Conservation (phyloP, 1,140 invertebrate species). For the Triops longicaudatus region DNA sequence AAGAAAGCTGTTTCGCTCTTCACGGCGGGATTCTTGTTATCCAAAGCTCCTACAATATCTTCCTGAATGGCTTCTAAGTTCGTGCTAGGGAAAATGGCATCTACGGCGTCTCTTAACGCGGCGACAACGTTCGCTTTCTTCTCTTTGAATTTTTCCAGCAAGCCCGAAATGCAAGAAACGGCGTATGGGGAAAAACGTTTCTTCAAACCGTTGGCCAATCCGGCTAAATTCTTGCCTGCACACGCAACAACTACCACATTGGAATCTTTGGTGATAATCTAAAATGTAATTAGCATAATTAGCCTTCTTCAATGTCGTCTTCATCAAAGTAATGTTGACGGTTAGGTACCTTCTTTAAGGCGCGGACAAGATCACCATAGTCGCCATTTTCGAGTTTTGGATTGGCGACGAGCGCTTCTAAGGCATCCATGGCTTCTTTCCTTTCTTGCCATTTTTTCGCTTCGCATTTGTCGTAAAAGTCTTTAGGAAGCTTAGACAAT, state of each 20-base stretch:
- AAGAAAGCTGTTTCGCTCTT: constrained; percentile 89
- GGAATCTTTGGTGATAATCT: constrained; percentile 82
- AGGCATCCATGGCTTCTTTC: constrained; percentile 75
- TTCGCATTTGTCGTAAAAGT: constrained; percentile 91
- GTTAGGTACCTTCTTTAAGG: constrained; percentile 70
- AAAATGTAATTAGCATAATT: constrained; percentile 33
- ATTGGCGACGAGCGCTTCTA: constrained; percentile 66
- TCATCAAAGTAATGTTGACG: constrained; percentile 24
- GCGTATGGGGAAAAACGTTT: constrained; percentile 82
- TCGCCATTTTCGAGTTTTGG: constrained; percentile 85
- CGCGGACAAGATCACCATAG: constrained; percentile 79
- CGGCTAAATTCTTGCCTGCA: constrained; percentile 73
- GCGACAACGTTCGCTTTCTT: constrained; percentile 87
- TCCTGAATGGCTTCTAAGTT: constrained; percentile 80
- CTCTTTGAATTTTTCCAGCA: constrained; percentile 95
- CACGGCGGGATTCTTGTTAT: constrained; percentile 91
- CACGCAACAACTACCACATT: constrained; percentile 88
- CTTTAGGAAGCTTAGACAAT: constrained; percentile 81
- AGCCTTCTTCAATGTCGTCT: constrained; percentile 26
- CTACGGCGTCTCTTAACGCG: constrained; percentile 79
- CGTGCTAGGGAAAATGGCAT: constrained; percentile 74
- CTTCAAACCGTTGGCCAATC: constrained; percentile 75
- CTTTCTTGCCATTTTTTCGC: constrained; percentile 97
- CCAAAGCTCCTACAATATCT: constrained; percentile 69
- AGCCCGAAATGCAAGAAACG: constrained; percentile 60